Evolutionary conservation across 2,888 invertebrate genomes (phyloP).

Genomic region (Tenthredo notha): DNA sequence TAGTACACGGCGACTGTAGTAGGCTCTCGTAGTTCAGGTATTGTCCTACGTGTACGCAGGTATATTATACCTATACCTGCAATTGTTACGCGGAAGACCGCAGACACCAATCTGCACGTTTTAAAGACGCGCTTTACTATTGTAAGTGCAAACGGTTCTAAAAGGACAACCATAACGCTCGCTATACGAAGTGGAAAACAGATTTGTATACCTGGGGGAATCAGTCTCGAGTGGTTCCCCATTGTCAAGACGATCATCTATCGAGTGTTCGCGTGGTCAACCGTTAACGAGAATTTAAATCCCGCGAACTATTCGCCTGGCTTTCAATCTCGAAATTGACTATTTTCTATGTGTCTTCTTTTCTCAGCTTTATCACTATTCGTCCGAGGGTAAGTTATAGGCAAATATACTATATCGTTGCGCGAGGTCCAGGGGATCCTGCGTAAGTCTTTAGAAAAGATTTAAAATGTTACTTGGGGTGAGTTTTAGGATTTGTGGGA

Average conservation of each 20-base stretch:
- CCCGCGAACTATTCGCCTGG: not conserved
- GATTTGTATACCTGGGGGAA: conserved; percentile 47
- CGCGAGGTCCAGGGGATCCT: not conserved
- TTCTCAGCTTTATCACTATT: conserved; percentile 10
- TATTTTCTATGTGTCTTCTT: not conserved
- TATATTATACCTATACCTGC: conserved; percentile 14
- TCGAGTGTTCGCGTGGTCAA: conserved; percentile 45
- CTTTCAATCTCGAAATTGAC: conserved; percentile 28
- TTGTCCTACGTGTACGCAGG: conserved; percentile 46
- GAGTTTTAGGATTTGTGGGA: conserved; percentile 67
- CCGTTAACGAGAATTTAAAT: conserved; percentile 42
- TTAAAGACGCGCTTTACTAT: conserved; percentile 40
- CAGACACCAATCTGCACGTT: conserved; percentile 39
- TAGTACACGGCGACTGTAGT: conserved; percentile 11
- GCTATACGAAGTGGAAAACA: conserved; percentile 33
- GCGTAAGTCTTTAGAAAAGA: conserved; percentile 17
- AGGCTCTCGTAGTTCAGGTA: conserved; percentile 22
- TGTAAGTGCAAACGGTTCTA: conserved; percentile 16
- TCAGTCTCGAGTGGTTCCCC: conserved; percentile 39
- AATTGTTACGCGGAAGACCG: conserved; percentile 45
- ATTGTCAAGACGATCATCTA: conserved; percentile 37
- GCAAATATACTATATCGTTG: not conserved
- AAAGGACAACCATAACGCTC: conserved; percentile 28
- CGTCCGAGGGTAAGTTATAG: not conserved
- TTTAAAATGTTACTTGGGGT: conserved; percentile 31